These are phyloP conservation scores for Zaprionus gabonicus DNA, from an alignment of 1,140 invertebrate species.

Conservation along the genomic window DNA sequence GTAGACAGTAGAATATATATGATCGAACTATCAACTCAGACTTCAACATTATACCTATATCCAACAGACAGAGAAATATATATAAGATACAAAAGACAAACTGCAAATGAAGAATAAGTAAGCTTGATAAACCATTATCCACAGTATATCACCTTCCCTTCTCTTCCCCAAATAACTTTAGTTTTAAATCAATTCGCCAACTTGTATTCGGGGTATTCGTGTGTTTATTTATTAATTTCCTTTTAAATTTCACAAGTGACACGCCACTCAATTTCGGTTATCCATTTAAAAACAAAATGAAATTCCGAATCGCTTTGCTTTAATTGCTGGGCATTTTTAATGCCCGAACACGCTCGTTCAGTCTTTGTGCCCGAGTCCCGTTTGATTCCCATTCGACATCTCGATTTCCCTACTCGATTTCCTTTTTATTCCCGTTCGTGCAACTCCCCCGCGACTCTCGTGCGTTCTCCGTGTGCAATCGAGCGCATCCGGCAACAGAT, in stretches of 20 bases:
- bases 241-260: conserved; percentile 4
- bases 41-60: neutral
- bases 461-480: conserved; percentile 51
- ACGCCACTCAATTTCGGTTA: conserved; percentile 16
- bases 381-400: neutral
- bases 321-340: conserved; percentile 49
- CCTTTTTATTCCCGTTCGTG: neutral
- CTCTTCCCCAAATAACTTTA: neutral
- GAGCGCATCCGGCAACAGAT: conserved; percentile 72
- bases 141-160: neutral
- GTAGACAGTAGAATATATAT: too few species aligned
- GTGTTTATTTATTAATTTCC: neutral
- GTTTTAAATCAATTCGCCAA: neutral
- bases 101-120: neutral
- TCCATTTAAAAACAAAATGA: conserved; percentile 29
- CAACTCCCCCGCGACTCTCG: conserved; percentile 15
- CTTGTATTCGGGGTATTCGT: neutral
- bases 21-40: too few species aligned
- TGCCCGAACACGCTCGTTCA: conserved; percentile 39
- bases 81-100: too few species aligned
- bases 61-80: neutral
- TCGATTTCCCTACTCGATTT: neutral
- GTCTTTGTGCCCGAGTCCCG: neutral
- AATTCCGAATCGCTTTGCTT: conserved; percentile 46
- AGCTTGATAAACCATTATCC: neutral